These are phyloP conservation scores for Plusia festucae DNA, from an alignment of 2,888 invertebrate genomes.

Conservation along the genomic window DNA sequence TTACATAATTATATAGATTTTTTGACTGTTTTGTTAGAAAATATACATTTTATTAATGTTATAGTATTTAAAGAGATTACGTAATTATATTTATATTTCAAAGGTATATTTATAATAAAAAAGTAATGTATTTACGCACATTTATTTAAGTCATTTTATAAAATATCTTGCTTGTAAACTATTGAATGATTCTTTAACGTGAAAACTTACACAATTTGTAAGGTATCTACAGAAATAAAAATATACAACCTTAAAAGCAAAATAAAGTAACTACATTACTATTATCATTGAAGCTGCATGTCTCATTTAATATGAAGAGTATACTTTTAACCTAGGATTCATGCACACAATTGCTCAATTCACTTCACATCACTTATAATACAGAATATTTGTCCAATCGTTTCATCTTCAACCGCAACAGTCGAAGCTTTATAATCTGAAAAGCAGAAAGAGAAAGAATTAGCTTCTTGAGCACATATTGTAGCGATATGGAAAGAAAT, in stretches of 20 bases:
- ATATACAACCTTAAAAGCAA: constrained; percentile 55
- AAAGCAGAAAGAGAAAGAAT: constrained; percentile 16
- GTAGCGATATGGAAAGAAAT: neutral
- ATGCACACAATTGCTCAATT: constrained; percentile 54
- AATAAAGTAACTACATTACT: constrained; percentile 43
- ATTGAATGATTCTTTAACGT: constrained; percentile 42
- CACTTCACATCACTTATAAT: constrained; percentile 58
- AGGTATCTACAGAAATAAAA: constrained; percentile 39
- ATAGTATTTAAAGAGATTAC: neutral
- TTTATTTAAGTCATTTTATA: constrained; percentile 61
- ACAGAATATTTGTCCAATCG: constrained; percentile 55
- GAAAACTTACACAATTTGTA: constrained; percentile 48
- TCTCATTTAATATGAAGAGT: constrained; percentile 33
- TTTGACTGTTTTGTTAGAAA: neutral
- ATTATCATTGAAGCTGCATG: constrained; percentile 56
- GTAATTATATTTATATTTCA: neutral
- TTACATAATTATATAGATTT: neutral
- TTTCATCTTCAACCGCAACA: constrained; percentile 22
- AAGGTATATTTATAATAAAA: constrained; percentile 20
- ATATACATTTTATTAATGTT: constrained; percentile 4
- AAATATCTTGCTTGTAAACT: constrained; percentile 45
- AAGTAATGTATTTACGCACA: constrained; percentile 34
- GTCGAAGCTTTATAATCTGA: constrained; percentile 40
- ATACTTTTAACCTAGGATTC: constrained; percentile 44
- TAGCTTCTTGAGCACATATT: neutral